A percentile compares a stretch with the other conserved stretches of the same genome.
phyloP scores from a whole-genome alignment of 2,797 vertebrate genomes.

The Silurus lanzhouensis region DNA sequence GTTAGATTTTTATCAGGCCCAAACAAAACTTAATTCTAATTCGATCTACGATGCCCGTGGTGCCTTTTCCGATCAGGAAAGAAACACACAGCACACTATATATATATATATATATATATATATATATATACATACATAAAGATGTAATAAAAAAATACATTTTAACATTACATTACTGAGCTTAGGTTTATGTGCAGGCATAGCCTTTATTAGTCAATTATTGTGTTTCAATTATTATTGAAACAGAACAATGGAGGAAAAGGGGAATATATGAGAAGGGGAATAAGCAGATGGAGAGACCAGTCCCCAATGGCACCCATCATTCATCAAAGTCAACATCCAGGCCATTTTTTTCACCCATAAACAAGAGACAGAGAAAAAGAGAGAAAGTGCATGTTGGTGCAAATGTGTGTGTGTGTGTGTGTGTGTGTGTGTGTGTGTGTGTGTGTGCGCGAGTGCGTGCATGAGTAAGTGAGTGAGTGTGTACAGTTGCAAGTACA shows the following conservation, averaged over 20 bases:
- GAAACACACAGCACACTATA: too few species aligned
- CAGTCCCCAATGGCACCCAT: constrained; percentile 77
- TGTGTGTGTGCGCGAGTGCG: too few species aligned
- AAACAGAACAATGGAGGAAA: background rate
- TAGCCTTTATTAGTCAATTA: background rate
- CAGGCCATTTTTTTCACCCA: constrained; percentile 72
- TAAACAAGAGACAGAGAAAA: constrained; percentile 31
- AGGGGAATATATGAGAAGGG: constrained; percentile 47
- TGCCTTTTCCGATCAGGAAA: too few species aligned
- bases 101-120: too few species aligned
- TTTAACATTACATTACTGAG: background rate
- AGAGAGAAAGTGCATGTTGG: constrained; percentile 27
- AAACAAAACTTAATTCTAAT: too few species aligned
- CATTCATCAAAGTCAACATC: constrained; percentile 82
- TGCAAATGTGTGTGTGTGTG: constrained; percentile 11
- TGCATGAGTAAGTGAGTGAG: too few species aligned
- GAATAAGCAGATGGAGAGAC: constrained; percentile 78
- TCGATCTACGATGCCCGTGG: too few species aligned
- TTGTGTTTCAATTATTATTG: background rate
- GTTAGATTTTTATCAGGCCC: too few species aligned
- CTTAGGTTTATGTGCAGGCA: background rate
- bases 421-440: background rate
- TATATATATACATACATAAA: background rate
- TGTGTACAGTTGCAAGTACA: too few species aligned
- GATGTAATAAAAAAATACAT: background rate